Evolutionary conservation across 2,113 vertebrate genomes (phyloP).

Genomic region (Chaenocephalus aceratus): DNA sequence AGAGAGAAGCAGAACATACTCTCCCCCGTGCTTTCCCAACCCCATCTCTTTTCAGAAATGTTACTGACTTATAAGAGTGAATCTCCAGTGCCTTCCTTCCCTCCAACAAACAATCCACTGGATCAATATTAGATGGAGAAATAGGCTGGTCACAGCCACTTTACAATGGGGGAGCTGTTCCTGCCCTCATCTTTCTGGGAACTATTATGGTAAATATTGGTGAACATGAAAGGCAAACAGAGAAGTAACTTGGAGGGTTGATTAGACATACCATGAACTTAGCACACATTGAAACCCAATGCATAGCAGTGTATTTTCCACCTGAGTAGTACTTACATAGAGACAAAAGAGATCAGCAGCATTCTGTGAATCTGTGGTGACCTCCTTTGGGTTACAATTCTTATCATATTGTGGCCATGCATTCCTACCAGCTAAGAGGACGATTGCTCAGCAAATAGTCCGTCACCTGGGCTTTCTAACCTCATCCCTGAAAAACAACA

Average conservation of each 20-base stretch:
- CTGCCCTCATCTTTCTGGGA: slow-evolving; percentile 50
- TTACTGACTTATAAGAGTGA: slow-evolving; percentile 60
- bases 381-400: slow-evolving; percentile 57
- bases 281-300: slow-evolving; percentile 74
- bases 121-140: slow-evolving; percentile 68
- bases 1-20: slow-evolving; percentile 46
- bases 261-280: slow-evolving; percentile 63
- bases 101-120: slow-evolving; percentile 59
- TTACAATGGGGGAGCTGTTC: slow-evolving; percentile 48
- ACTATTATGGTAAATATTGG: slow-evolving; percentile 55
- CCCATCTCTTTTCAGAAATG: slow-evolving; percentile 49
- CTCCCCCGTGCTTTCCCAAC: slow-evolving; percentile 45
- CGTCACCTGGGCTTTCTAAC: slow-evolving; percentile 62
- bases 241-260: slow-evolving; percentile 31
- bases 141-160: slow-evolving; percentile 61
- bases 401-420: slow-evolving; percentile 50
- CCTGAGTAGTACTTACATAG: slow-evolving; percentile 83
- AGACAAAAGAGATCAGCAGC: slow-evolving; percentile 76
- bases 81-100: slow-evolving; percentile 65
- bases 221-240: slow-evolving; percentile 66
- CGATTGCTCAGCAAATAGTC: slow-evolving; percentile 50
- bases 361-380: slow-evolving; percentile 58
- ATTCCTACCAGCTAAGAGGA: slow-evolving; percentile 55
- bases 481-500: slow-evolving; percentile 63
- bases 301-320: slow-evolving; percentile 86